Percentiles rank a stretch among this genome's conserved stretches.
phyloP scores from a whole-genome alignment of 1,140 invertebrate species.

The Linepithema humile region DNA sequence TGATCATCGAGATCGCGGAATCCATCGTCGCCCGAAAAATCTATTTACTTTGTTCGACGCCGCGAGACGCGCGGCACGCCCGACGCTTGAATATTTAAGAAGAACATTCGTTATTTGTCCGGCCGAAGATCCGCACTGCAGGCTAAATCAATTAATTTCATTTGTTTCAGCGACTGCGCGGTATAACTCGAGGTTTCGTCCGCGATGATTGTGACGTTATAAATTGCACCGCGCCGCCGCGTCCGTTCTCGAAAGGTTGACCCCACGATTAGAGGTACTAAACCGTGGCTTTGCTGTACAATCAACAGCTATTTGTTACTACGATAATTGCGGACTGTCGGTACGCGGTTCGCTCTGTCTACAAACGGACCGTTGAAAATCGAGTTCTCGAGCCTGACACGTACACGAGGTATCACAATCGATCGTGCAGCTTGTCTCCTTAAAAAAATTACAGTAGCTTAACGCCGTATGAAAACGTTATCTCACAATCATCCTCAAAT shows the following conservation, averaged over 20 bases:
- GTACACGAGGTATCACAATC: conserved; percentile 19
- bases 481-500: background rate
- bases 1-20: background rate
- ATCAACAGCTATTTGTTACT: conserved; percentile 64
- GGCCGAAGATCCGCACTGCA: conserved; percentile 37
- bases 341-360: conserved; percentile 24
- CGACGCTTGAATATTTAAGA: conserved; percentile 26
- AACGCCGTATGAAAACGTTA: background rate
- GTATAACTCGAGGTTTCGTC: conserved; percentile 36
- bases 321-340: conserved; percentile 56
- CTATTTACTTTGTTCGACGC: background rate
- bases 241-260: conserved; percentile 59
- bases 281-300: conserved; percentile 58
- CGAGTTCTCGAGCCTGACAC: conserved; percentile 31
- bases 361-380: conserved; percentile 45
- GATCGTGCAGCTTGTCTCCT: conserved; percentile 12
- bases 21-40: background rate
- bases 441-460: conserved; percentile 5
- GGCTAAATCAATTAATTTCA: conserved; percentile 69
- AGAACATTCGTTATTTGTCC: conserved; percentile 54
- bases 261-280: conserved; percentile 63
- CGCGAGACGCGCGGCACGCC: background rate
- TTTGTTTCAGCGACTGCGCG: conserved; percentile 13
- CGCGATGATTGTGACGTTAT: conserved; percentile 68
- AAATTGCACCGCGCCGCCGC: conserved; percentile 64